Evolutionary conservation across 2,113 vertebrate genomes (phyloP).

Genomic region (Mustela lutreola): DNA sequence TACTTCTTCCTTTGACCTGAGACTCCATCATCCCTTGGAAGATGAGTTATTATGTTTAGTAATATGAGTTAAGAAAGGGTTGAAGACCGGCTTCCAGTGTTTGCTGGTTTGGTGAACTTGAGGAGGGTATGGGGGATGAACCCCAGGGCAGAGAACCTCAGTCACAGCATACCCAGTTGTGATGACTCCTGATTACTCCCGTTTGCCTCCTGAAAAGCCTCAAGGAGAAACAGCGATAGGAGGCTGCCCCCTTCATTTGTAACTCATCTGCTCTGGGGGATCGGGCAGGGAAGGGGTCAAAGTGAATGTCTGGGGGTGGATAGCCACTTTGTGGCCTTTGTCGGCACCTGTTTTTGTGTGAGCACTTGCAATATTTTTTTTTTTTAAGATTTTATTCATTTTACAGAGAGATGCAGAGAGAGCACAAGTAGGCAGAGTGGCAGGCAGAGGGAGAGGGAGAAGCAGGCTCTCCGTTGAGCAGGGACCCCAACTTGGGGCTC

Average conservation of each 20-base stretch:
- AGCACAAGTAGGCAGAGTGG: too few species aligned
- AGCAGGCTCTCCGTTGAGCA: too few species aligned
- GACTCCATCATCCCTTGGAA: neutral
- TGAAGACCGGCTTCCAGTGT: neutral
- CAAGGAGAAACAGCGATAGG: neutral
- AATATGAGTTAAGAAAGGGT: neutral
- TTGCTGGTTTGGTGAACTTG: neutral
- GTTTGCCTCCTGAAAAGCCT: neutral
- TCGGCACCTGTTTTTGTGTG: neutral
- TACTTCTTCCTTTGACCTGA: constrained; percentile 4
- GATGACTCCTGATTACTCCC: neutral
- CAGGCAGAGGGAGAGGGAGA: too few species aligned
- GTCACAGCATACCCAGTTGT: neutral
- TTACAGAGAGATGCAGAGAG: too few species aligned
- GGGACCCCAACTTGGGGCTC: too few species aligned
- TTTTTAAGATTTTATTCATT: too few species aligned
- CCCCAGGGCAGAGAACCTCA: neutral
- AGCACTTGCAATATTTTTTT: neutral
- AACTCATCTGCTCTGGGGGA: neutral
- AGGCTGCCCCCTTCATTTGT: neutral
- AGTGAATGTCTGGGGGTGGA: neutral
- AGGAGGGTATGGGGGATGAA: neutral
- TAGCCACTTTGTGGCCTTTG: neutral
- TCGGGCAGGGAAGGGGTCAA: neutral
- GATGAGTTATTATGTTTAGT: neutral